phyloP scores from a whole-genome alignment of 2,888 invertebrate genomes.

The Lathronympha strigana region DNA sequence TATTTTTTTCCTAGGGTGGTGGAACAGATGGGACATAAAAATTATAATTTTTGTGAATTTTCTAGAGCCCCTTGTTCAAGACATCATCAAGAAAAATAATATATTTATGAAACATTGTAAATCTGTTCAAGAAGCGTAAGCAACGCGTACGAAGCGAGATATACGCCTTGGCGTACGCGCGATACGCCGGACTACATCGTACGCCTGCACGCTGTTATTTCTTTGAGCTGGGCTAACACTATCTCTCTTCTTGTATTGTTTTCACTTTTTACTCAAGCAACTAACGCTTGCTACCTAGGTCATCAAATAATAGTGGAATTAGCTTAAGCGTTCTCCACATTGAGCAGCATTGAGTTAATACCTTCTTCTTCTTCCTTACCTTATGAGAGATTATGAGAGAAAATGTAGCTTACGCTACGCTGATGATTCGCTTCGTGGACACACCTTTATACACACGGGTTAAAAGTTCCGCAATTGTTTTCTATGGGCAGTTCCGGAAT shows the following conservation, averaged over 20 bases:
- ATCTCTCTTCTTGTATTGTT: background rate
- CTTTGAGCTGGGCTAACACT: constrained; percentile 9
- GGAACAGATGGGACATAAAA: no score
- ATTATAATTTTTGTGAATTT: background rate
- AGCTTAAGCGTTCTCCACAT: no score
- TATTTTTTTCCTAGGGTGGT: no score
- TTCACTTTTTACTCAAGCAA: no score
- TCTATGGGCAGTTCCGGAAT: no score
- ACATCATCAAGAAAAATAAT: background rate
- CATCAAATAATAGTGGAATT: no score
- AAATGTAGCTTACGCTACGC: constrained; percentile 19
- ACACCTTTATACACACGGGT: background rate
- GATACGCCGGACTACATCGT: constrained; percentile 10
- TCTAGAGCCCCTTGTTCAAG: background rate
- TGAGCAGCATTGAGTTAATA: background rate
- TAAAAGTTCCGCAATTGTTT: background rate
- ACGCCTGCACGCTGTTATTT: background rate
- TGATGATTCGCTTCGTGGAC: constrained; percentile 14
- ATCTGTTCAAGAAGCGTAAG: constrained; percentile 2
- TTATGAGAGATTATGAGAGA: constrained; percentile 1
- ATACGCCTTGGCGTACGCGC: background rate
- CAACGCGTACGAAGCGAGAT: background rate
- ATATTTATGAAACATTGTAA: background rate
- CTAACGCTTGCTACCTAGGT: no score
- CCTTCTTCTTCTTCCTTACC: no score